phyloP scores from a whole-genome alignment of 2,113 vertebrate species.

The Nothoprocta pentlandii region DNA sequence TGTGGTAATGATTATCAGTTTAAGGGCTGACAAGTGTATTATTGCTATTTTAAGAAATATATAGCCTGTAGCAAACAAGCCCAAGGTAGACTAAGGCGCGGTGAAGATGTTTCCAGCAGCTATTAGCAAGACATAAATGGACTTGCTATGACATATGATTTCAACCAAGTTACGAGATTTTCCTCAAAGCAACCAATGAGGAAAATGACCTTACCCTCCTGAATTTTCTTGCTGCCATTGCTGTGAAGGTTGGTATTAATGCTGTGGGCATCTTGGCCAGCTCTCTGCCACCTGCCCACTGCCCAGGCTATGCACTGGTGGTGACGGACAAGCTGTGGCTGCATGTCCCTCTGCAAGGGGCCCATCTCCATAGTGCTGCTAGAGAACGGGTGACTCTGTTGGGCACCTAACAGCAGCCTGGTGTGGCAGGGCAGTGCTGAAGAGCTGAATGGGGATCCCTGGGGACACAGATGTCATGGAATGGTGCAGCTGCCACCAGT shows the following conservation, averaged over 20 bases:
- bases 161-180: not conserved
- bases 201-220: not conserved
- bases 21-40: not conserved
- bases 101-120: not conserved
- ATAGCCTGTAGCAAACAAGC: not conserved
- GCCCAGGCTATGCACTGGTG: not conserved
- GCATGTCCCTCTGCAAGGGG: not conserved
- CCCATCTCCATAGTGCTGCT: not conserved
- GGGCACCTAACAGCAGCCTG: not conserved
- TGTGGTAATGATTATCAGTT: not conserved
- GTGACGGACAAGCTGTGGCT: not conserved
- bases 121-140: not conserved
- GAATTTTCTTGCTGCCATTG: not conserved
- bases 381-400: not conserved
- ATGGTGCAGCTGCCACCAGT: no score
- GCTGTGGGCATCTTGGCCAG: not conserved
- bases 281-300: not conserved
- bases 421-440: not conserved
- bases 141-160: not conserved
- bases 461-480: not conserved
- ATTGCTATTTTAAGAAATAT: not conserved
- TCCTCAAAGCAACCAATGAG: not conserved
- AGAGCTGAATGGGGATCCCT: not conserved
- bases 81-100: not conserved
- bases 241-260: not conserved